phyloP scores from a whole-genome alignment of 2,888 invertebrate species.

The Calameuta pallipes region DNA sequence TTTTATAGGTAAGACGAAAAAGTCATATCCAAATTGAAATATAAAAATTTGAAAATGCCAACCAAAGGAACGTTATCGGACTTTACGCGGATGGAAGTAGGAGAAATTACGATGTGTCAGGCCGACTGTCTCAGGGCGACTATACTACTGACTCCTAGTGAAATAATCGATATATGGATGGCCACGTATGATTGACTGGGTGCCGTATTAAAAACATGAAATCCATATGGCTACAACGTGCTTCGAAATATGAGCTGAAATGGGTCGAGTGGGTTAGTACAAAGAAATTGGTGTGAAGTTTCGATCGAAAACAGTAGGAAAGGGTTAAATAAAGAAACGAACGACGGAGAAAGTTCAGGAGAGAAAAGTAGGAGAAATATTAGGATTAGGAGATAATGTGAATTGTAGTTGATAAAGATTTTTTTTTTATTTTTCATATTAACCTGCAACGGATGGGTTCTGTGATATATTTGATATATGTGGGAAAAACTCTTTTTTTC shows the following conservation, averaged over 20 bases:
- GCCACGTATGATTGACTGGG: slow-evolving; percentile 50
- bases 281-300: not conserved
- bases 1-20: slow-evolving; percentile 19
- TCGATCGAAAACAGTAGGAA: not conserved
- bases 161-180: slow-evolving; percentile 61
- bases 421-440: too few species aligned
- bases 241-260: not conserved
- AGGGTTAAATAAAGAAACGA: not conserved
- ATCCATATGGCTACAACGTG: not conserved
- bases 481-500: too few species aligned
- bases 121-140: slow-evolving; percentile 41
- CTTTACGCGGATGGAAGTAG: slow-evolving; percentile 34
- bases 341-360: too few species aligned
- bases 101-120: slow-evolving; percentile 44
- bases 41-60: not conserved
- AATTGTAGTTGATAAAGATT: too few species aligned
- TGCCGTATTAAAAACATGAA: not conserved
- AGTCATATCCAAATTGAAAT: slow-evolving; percentile 23
- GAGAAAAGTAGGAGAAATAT: too few species aligned
- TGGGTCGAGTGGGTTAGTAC: not conserved
- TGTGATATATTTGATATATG: too few species aligned
- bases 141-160: slow-evolving; percentile 60
- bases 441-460: too few species aligned
- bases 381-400: too few species aligned
- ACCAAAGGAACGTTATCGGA: not conserved